These are phyloP conservation scores for Triplophysa tibetana DNA, from an alignment of 2,113 vertebrate species.

Conservation along the genomic window DNA sequence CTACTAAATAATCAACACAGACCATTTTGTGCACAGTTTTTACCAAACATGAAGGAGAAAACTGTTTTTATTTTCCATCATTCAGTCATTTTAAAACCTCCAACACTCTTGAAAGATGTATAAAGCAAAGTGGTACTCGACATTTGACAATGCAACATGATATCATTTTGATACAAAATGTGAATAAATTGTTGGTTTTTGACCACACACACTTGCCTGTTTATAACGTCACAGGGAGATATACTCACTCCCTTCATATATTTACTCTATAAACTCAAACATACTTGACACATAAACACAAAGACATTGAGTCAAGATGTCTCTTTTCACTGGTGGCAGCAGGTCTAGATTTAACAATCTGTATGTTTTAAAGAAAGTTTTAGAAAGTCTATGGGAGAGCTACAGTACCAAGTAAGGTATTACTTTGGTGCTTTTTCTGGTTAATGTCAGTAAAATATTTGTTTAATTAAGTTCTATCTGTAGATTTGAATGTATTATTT, in stretches of 20 bases:
- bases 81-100: background rate
- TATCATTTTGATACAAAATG: background rate
- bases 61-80: background rate
- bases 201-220: slow-evolving; percentile 6
- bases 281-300: slow-evolving; percentile 4
- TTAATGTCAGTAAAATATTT: too few relatives aligned
- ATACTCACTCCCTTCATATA: background rate
- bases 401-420: too few relatives aligned
- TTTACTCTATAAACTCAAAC: slow-evolving; percentile 15
- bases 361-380: too few relatives aligned
- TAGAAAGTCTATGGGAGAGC: too few relatives aligned
- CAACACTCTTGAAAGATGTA: too few relatives aligned
- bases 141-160: background rate
- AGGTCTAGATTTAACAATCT: background rate
- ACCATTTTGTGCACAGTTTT: background rate
- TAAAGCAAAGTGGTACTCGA: background rate
- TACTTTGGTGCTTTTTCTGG: background rate
- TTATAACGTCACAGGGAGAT: background rate
- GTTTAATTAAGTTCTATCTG: too few relatives aligned
- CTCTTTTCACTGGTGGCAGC: background rate
- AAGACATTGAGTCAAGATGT: background rate
- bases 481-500: too few relatives aligned
- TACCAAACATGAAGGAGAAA: background rate
- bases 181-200: background rate
- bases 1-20: background rate